These are phyloP conservation scores for Patella caerulea DNA, from an alignment of 2,888 invertebrate genomes.

Conservation along the genomic window DNA sequence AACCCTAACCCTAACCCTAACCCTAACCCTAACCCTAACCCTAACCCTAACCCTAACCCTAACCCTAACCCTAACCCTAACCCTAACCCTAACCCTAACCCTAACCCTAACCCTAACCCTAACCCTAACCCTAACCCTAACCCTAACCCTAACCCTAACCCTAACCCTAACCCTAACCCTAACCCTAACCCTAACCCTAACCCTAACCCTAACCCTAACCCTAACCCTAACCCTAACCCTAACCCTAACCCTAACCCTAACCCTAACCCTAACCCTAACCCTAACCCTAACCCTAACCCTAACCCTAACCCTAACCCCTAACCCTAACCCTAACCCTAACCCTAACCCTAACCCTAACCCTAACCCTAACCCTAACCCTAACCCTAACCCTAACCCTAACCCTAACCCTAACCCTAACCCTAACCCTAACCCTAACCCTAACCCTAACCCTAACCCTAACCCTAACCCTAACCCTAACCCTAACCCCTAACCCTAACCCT, in stretches of 20 bases:
- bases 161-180: conserved; percentile 33
- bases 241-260: too few species aligned
- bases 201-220: conserved; percentile 30
- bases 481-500: conserved; percentile 2
- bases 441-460: conserved; percentile 26
- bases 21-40: conserved; percentile 36
- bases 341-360: conserved; percentile 30
- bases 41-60: conserved; percentile 35
- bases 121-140: conserved; percentile 38
- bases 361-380: conserved; percentile 30
- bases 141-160: conserved; percentile 40
- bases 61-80: conserved; percentile 41
- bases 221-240: conserved; percentile 27
- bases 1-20: too few species aligned
- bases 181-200: conserved; percentile 42
- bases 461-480: conserved; percentile 23
- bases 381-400: conserved; percentile 33
- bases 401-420: conserved; percentile 26
- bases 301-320: too few species aligned
- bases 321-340: too few species aligned
- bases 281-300: too few species aligned
- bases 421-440: conserved; percentile 35
- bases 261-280: too few species aligned
- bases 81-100: conserved; percentile 48
- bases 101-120: conserved; percentile 43